Evolutionary conservation across 2,113 vertebrate genomes (phyloP).

Genomic region (Oreocharis arfaki): DNA sequence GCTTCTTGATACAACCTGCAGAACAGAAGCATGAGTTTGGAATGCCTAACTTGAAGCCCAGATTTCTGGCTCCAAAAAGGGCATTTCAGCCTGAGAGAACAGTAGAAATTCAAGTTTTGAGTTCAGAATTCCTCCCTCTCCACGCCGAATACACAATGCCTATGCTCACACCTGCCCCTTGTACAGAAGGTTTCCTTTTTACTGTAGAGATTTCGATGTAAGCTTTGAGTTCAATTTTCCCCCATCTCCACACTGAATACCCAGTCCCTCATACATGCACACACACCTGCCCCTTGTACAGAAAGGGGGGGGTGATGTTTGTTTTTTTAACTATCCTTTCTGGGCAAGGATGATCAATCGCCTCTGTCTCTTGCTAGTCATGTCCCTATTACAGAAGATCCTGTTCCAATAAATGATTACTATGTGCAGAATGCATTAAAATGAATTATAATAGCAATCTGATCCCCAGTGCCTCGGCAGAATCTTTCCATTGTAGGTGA

Average conservation of each 20-base stretch:
- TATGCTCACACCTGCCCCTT: not conserved
- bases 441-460: constrained; percentile 56
- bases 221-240: not conserved
- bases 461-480: not conserved
- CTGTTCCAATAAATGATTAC: constrained; percentile 63
- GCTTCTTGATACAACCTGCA: not conserved
- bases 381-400: constrained; percentile 44
- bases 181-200: not conserved
- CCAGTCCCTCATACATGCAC: not conserved
- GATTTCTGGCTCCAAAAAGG: not conserved
- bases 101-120: not conserved
- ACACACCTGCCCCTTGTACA: not conserved
- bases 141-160: not conserved
- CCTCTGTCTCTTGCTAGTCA: constrained; percentile 17
- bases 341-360: constrained; percentile 22
- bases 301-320: not conserved
- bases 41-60: not conserved
- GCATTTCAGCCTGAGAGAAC: not conserved
- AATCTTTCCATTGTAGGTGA: constrained; percentile 56
- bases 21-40: not conserved
- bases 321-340: constrained; percentile 23
- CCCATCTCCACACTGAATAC: not conserved
- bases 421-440: constrained; percentile 47
- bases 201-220: not conserved
- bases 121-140: not conserved